Evolutionary conservation across 2,797 vertebrate species (phyloP).

Genomic region (Pipistrellus nathusii): DNA sequence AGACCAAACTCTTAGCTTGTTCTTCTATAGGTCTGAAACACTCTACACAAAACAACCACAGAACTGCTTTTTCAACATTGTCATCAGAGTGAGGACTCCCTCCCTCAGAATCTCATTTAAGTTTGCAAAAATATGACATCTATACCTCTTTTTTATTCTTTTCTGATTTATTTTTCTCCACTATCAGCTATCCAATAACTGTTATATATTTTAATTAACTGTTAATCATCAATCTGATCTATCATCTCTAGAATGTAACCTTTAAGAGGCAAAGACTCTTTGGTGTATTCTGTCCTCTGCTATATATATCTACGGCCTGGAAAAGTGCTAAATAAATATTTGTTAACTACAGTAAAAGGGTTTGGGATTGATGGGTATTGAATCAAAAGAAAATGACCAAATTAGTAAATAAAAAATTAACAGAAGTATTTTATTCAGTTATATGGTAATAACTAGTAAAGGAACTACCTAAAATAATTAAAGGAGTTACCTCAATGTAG

Average conservation of each 20-base stretch:
- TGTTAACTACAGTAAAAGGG: background rate
- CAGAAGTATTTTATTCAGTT: constrained; percentile 16
- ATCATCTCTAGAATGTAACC: background rate
- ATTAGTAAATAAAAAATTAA: background rate
- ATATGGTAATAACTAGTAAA: background rate
- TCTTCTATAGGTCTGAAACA: background rate
- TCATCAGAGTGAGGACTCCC: background rate
- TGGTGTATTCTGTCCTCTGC: background rate
- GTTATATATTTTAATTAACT: background rate
- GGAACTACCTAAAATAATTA: constrained; percentile 10
- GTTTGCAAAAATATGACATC: background rate
- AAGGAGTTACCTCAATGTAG: background rate
- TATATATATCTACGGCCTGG: background rate
- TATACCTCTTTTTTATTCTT: background rate
- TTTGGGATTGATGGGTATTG: background rate
- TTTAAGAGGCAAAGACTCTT: background rate
- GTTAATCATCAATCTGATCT: background rate
- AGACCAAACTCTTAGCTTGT: background rate
- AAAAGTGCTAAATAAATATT: background rate
- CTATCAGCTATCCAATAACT: background rate
- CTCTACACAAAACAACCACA: background rate
- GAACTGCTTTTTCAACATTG: background rate
- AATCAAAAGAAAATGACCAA: background rate
- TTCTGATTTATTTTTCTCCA: background rate
- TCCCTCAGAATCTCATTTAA: background rate